Evolutionary conservation across 1,140 invertebrate species (phyloP).

Genomic region (Drosophila equinoxialis): DNA sequence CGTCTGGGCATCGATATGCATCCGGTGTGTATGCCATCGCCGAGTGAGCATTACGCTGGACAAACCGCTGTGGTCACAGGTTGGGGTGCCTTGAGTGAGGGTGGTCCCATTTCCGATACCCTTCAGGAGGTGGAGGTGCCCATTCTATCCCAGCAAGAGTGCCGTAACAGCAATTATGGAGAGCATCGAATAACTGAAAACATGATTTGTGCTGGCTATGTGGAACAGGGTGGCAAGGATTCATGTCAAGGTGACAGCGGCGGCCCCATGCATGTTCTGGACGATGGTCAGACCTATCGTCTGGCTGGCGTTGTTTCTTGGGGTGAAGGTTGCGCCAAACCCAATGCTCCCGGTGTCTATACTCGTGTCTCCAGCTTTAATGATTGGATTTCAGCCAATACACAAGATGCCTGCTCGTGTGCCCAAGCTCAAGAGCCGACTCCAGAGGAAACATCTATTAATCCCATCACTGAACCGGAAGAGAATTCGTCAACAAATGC

Average conservation of each 20-base stretch:
- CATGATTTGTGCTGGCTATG: slow-evolving; percentile 93
- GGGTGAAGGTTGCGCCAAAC: slow-evolving; percentile 91
- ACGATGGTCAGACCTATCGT: slow-evolving; percentile 65
- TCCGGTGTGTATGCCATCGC: slow-evolving; percentile 89
- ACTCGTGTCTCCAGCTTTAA: slow-evolving; percentile 90
- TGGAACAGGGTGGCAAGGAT: slow-evolving; percentile 88
- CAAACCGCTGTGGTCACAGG: slow-evolving; percentile 85
- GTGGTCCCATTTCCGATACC: slow-evolving; percentile 85
- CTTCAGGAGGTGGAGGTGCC: slow-evolving; percentile 88
- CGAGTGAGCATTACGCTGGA: slow-evolving; percentile 85
- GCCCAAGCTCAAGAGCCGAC: slow-evolving; percentile 22
- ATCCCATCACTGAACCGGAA: slow-evolving; percentile 29
- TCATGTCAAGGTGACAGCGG: slow-evolving; percentile 90
- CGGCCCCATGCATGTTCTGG: slow-evolving; percentile 86
- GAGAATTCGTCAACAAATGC: slow-evolving; percentile 20
- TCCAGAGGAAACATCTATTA: not conserved
- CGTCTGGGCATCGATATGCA: slow-evolving; percentile 86
- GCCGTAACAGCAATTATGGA: slow-evolving; percentile 87
- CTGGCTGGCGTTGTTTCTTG: slow-evolving; percentile 88
- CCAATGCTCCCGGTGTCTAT: slow-evolving; percentile 93
- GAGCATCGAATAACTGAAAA: slow-evolving; percentile 89
- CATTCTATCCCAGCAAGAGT: slow-evolving; percentile 89
- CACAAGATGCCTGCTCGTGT: slow-evolving; percentile 88
- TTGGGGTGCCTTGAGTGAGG: slow-evolving; percentile 87
- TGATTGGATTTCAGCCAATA: slow-evolving; percentile 89